Conservation (phyloP, 2,797 vertebrate species). For the Rhinogobio ventralis region DNA sequence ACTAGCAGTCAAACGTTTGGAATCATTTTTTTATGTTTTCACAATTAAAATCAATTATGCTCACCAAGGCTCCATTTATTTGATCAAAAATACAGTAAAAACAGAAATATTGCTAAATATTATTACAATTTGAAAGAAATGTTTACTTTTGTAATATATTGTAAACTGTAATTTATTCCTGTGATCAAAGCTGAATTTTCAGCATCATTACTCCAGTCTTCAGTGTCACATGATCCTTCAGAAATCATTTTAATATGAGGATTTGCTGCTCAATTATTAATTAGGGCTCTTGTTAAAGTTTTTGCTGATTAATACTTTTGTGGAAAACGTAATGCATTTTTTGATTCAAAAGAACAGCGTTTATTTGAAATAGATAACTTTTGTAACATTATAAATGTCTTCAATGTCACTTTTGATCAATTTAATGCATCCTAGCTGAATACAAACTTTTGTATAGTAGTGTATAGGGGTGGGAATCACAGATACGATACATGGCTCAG, state of each 20-base stretch:
- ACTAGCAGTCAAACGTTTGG: neutral
- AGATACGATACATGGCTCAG: no score
- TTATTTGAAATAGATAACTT: neutral
- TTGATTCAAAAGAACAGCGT: neutral
- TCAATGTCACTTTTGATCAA: neutral
- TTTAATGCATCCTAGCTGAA: neutral
- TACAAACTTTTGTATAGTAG: no score
- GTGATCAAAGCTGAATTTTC: neutral
- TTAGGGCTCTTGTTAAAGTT: neutral
- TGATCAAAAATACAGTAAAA: neutral
- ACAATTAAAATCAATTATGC: neutral
- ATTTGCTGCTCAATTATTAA: neutral
- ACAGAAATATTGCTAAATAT: neutral
- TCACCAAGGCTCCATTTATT: neutral
- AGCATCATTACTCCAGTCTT: neutral
- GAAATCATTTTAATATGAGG: neutral
- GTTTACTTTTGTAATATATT: neutral
- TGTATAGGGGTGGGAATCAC: no score
- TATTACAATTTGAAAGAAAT: neutral
- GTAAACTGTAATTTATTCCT: neutral
- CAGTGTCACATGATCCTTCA: neutral
- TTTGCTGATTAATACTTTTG: neutral
- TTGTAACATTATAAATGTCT: neutral
- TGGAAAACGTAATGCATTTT: neutral
- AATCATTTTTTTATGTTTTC: neutral